Evolutionary conservation across 2,113 vertebrate species (phyloP).

Genomic region (Dicrurus megarhynchus): DNA sequence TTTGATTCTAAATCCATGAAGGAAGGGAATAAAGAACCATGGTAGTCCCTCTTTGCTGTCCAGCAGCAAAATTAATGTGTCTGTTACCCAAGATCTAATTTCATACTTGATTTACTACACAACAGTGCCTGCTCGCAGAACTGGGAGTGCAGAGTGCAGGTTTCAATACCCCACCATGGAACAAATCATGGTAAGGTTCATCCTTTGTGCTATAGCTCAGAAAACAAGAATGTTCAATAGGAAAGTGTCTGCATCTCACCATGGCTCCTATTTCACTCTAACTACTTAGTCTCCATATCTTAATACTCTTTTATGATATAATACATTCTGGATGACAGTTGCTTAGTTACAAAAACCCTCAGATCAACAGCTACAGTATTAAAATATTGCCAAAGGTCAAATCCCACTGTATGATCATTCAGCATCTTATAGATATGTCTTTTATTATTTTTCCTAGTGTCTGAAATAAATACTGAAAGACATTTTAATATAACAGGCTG

Average conservation of each 20-base stretch:
- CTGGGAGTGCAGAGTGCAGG: accelerated
- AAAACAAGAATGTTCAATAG: neutral
- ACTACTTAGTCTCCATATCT: neutral
- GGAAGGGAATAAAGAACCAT: neutral
- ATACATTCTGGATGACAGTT: conserved; percentile 54
- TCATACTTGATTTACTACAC: neutral
- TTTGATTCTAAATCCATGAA: neutral
- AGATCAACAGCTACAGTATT: neutral
- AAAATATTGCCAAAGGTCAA: conserved; percentile 50
- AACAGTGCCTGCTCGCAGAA: neutral
- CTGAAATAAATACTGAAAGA: neutral
- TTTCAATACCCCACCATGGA: neutral
- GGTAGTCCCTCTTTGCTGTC: neutral
- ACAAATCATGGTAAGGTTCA: neutral
- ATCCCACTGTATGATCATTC: neutral
- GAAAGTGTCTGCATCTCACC: neutral
- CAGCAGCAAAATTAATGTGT: neutral
- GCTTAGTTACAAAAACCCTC: conserved; percentile 52
- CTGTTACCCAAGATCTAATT: neutral
- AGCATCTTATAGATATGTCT: neutral
- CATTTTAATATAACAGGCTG: neutral
- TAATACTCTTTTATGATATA: conserved; percentile 32
- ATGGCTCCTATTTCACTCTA: neutral
- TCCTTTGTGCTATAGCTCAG: neutral
- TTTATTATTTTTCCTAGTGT: neutral